Evolutionary conservation across 2,113 vertebrate genomes (phyloP), one percentile per base, ranked within the genome.

Genomic region (Calyptommatus sinebrachiatus): DNA sequence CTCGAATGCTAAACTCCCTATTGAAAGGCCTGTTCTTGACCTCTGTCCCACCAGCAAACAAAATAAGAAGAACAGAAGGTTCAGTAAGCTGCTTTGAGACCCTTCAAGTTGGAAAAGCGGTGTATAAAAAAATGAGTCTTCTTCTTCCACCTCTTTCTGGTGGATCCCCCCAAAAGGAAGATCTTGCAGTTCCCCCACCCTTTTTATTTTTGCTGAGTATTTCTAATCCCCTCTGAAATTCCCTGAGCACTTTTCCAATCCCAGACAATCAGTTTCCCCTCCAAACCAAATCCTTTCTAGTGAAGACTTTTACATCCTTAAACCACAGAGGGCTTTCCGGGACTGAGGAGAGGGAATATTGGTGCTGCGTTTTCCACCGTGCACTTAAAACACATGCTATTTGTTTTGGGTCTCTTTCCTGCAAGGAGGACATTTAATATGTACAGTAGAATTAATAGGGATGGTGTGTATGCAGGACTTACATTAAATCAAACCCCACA

Each of bases 401-500:
- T 93, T 92, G 88, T 93, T 92, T 91, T 93, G 88, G 79, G 91
- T 81, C 90, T 92, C 91, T 90, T 91, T 91, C 91, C 87, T 91
- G 91, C 87, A 80, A 88, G 90, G 84, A 89, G 87, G 88, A 93
- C 90, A 89, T 93, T 91, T 92, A 91, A 89, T 93, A 92, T 93
- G 91, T 92, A 93, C 91, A 93, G 87, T 93, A 88, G 92, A 93
- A 93, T 93, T 93, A 92, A 91, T 91, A 88, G 89, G 90, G 89
- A 90, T 87, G 89, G 89, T 91, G 67, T 89, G 89, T 92, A 91
- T 89, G 88, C 91, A 91, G 90, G 90, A 91, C 91, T 91, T 92
- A 91, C 87, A 73, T 89, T 92, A 88, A 91, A 91, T 91, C 90
- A 81, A 81, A 70, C 73, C 72, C 72, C 90, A 88, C 86, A 82